Base-by-base conservation (phyloP, 2,888 invertebrate genomes). In the Nymphalis urticae region DNA sequence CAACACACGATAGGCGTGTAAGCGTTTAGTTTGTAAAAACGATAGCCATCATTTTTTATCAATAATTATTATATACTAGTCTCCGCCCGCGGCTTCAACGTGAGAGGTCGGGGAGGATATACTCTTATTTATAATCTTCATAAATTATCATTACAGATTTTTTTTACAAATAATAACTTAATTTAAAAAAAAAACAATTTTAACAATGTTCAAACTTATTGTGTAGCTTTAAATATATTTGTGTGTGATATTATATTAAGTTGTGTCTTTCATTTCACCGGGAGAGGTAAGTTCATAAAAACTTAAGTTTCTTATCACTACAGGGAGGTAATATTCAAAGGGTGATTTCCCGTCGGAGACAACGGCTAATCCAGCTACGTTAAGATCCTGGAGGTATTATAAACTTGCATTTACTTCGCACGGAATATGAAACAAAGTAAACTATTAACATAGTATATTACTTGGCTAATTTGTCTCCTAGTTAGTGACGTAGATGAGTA, bases 281-380 rank as follows among this genome's bases (percentile, higher is more conserved):
- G 13, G 16, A 10, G 27, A 60, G 48, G 60, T 61, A 66, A 70
- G 56, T 70, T 61, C 63, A 62, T 68, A 64, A 68, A 72, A 72
- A 70, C 62, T 72, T 70, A 61, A 68, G 61, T 70, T 68, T 51
- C 64, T 70, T 72, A 72, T 72, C 65, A 67, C 65, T 62, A 58
- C 58, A 64, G 48, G 54, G 66, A 53, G 59, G 61, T 70, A 68
- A 70, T 70, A 72, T 73, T 72, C 67, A 62, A 62, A 70, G 74
- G 73, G 68, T 71, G 68, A 74, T 70, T 73, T 73, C 72, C 72
- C 69, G 58, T 48, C 67, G 67, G 69, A 65, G 66, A 64, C 48
- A 66, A 56, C 62, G 66, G 60, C 65, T 74, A 71, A 74, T 73
- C 72, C 72, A 54, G 68, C 47, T 61, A 48, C 58, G 50, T 48